These are phyloP conservation scores for Porphyrio hochstetteri DNA, from an alignment of 2,113 vertebrate species.

Conservation along the genomic window DNA sequence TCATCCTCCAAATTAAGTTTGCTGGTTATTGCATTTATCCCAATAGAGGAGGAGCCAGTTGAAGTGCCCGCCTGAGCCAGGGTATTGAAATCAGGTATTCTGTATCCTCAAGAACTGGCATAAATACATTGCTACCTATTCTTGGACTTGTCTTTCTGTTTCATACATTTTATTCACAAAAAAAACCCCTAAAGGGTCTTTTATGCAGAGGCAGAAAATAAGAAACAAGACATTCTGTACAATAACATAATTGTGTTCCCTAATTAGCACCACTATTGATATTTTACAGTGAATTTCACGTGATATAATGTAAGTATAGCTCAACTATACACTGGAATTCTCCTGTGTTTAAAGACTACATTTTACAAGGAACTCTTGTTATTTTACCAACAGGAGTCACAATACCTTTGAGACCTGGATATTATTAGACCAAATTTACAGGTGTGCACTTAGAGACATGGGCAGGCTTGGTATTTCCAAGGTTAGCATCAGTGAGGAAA, in stretches of 20 bases:
- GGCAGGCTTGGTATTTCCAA: neutral
- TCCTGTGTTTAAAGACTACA: neutral
- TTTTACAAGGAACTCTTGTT: neutral
- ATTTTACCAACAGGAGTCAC: neutral
- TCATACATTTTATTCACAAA: neutral
- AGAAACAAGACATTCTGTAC: neutral
- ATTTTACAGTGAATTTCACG: neutral
- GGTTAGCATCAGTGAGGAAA: neutral
- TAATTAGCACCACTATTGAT: neutral
- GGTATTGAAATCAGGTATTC: neutral
- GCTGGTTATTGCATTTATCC: neutral
- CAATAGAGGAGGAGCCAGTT: neutral
- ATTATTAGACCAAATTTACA: neutral
- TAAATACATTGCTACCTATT: neutral
- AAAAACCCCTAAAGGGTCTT: neutral
- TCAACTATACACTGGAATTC: neutral
- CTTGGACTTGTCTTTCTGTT: neutral
- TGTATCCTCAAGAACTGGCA: neutral
- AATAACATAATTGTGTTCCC: neutral
- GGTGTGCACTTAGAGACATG: neutral
- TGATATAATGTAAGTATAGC: neutral
- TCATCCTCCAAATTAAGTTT: neutral
- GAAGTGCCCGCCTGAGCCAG: neutral
- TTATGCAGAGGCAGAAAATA: neutral
- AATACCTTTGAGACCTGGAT: neutral